Evolutionary conservation across 1,140 invertebrate genomes (phyloP).

Genomic region (Drosophila baimaii): DNA sequence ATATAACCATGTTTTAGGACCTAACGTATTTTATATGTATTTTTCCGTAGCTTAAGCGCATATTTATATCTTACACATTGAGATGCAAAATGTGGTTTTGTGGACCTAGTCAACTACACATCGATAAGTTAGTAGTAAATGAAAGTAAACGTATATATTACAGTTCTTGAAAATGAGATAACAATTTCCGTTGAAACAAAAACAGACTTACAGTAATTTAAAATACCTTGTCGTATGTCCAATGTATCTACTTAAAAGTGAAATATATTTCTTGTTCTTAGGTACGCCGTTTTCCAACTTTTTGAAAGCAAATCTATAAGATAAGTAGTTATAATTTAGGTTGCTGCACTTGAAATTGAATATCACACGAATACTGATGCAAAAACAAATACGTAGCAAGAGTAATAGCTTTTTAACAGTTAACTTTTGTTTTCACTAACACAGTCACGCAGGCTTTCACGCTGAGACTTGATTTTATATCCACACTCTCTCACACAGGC

Average conservation of each 20-base stretch:
- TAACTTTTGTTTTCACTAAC: slow-evolving; percentile 46
- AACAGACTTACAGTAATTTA: slow-evolving; percentile 54
- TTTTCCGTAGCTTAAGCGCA: slow-evolving; percentile 34
- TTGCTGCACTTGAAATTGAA: slow-evolving; percentile 58
- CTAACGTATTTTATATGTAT: slow-evolving; percentile 30
- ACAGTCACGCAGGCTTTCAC: slow-evolving; percentile 13
- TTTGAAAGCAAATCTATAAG: slow-evolving; percentile 64
- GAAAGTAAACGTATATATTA: slow-evolving; percentile 41
- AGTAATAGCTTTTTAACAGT: slow-evolving; percentile 72
- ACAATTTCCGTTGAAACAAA: slow-evolving; percentile 67
- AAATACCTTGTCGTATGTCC: slow-evolving; percentile 58
- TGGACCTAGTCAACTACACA: slow-evolving; percentile 56
- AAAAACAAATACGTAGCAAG: slow-evolving; percentile 62
- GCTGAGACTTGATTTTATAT: slow-evolving; percentile 1
- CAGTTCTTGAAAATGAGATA: slow-evolving; percentile 56
- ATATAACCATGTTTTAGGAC: slow-evolving; percentile 30
- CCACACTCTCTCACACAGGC: slow-evolving; percentile 1
- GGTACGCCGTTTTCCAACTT: slow-evolving; percentile 77
- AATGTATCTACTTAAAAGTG: slow-evolving; percentile 38
- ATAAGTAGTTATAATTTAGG: slow-evolving; percentile 37
- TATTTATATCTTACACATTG: slow-evolving; percentile 42
- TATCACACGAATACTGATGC: slow-evolving; percentile 77
- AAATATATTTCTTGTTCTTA: slow-evolving; percentile 43
- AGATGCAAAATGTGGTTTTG: slow-evolving; percentile 44
- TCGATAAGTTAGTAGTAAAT: slow-evolving; percentile 43